Evolutionary conservation across 2,797 vertebrate genomes (phyloP).

Genomic region (Acanthurus leucopareius): DNA sequence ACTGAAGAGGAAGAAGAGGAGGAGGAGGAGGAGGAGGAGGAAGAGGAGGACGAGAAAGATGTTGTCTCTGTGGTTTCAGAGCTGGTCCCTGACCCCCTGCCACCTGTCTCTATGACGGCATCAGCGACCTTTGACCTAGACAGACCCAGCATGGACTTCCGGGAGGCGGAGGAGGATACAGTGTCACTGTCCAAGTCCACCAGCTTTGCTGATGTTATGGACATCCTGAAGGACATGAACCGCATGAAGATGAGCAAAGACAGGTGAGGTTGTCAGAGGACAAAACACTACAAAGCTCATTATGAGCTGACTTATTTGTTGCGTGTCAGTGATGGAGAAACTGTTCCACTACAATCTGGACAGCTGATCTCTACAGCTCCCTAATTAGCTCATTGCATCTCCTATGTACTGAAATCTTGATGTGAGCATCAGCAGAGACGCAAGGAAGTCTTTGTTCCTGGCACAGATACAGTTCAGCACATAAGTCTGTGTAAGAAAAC

Average conservation of each 20-base stretch:
- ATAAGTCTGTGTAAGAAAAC: too few relatives aligned
- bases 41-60: slow-evolving; percentile 88
- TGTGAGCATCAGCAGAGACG: neutral
- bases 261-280: slow-evolving; percentile 79
- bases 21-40: slow-evolving; percentile 91
- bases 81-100: slow-evolving; percentile 92
- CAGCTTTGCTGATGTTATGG: slow-evolving; percentile 99
- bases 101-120: slow-evolving; percentile 89
- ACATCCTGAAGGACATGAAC: slow-evolving; percentile 98
- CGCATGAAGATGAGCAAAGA: slow-evolving; percentile 98
- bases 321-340: neutral
- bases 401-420: neutral
- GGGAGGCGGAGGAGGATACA: slow-evolving; percentile 93
- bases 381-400: neutral
- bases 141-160: slow-evolving; percentile 88
- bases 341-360: neutral
- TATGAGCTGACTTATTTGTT: neutral
- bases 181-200: slow-evolving; percentile 98
- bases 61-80: slow-evolving; percentile 87
- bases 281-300: neutral
- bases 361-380: neutral
- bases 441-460: too few relatives aligned
- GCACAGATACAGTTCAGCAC: too few relatives aligned
- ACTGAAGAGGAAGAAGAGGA: slow-evolving; percentile 92
- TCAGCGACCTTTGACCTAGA: slow-evolving; percentile 92